A percentile compares a stretch with the other conserved stretches of the same genome.
Conservation (phyloP, 2,888 invertebrate genomes). For the Omphaloscelis lunosa region DNA sequence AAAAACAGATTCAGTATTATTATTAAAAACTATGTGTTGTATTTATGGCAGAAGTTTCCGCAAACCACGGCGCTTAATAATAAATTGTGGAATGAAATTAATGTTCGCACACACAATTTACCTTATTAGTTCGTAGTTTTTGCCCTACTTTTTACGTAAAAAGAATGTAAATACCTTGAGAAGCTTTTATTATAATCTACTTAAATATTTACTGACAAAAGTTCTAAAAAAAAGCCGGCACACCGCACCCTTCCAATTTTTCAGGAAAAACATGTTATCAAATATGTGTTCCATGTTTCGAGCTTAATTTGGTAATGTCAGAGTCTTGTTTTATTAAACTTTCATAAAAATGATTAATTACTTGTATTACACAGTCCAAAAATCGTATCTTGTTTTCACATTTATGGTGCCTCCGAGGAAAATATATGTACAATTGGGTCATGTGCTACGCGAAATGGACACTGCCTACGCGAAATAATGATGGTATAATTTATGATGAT, state of each 20-base stretch:
- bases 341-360: slow-evolving; percentile 43
- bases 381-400: slow-evolving; percentile 15
- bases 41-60: slow-evolving; percentile 36
- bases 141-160: not conserved
- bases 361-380: slow-evolving; percentile 29
- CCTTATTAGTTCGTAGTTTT: slow-evolving; percentile 7
- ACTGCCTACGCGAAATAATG: not conserved
- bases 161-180: not conserved
- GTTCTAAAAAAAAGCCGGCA: not conserved
- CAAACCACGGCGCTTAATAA: slow-evolving; percentile 9
- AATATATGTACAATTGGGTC: slow-evolving; percentile 4
- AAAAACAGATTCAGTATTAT: slow-evolving; percentile 35
- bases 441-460: slow-evolving; percentile 5
- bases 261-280: slow-evolving; percentile 9
- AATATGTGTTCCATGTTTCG: slow-evolving; percentile 3
- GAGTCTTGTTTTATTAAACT: slow-evolving; percentile 21
- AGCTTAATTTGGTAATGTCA: slow-evolving; percentile 34
- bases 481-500: not conserved
- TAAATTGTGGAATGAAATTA: slow-evolving; percentile 19
- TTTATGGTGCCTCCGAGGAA: not conserved
- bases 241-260: slow-evolving; percentile 21
- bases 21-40: slow-evolving; percentile 46
- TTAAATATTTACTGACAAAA: not conserved
- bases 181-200: slow-evolving; percentile 20
- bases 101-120: slow-evolving; percentile 29